Percentiles rank a stretch among this genome's conserved stretches.
Evolutionary conservation across 2,113 vertebrate genomes (phyloP).

Genomic region (Laticauda laticaudata): DNA sequence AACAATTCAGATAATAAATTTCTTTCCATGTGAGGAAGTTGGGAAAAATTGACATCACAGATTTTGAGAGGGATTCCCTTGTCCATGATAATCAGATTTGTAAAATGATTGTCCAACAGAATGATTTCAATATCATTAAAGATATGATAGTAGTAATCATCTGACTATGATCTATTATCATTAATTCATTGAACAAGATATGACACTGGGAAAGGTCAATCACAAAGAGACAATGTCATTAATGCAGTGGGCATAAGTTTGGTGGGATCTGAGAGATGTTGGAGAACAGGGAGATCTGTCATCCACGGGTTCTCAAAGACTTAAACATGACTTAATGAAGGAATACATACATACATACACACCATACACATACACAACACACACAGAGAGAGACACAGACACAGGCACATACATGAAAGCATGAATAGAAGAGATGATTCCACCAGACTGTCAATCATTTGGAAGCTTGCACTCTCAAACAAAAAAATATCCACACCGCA

Average conservation of each 20-base stretch:
- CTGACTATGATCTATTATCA: background rate
- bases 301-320: background rate
- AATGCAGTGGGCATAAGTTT: background rate
- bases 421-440: too few relatives aligned
- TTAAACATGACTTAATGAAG: background rate
- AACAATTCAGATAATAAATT: background rate
- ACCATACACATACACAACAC: too few relatives aligned
- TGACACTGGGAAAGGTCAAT: background rate
- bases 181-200: background rate
- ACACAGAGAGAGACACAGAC: too few relatives aligned
- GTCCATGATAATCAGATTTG: background rate
- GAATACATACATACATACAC: too few relatives aligned
- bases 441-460: too few relatives aligned
- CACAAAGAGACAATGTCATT: background rate
- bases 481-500: too few relatives aligned
- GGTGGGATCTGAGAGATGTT: background rate
- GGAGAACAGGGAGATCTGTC: background rate
- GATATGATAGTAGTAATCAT: background rate
- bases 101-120: background rate
- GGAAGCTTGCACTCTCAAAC: too few relatives aligned
- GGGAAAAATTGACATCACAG: background rate
- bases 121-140: background rate
- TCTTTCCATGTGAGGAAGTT: background rate
- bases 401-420: too few relatives aligned
- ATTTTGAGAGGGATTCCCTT: background rate